Percentiles rank a stretch among this genome's conserved stretches.
Conservation (phyloP, 2,797 vertebrate species). For the Nothura maculosa region DNA sequence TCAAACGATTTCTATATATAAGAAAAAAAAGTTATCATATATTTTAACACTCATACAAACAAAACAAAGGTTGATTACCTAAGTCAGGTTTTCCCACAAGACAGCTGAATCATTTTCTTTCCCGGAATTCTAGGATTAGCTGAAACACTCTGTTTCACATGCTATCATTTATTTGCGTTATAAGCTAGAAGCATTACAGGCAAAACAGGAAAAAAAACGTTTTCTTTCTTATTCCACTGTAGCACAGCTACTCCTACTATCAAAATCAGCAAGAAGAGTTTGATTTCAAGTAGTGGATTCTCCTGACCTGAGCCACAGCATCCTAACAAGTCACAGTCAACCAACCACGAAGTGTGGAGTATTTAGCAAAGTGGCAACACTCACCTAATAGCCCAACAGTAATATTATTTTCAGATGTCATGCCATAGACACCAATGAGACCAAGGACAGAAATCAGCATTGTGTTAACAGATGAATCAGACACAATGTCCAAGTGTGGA, state of each 20-base stretch:
- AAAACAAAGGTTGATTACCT: neutral
- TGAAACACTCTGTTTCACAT: neutral
- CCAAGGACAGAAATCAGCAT: neutral
- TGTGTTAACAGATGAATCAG: neutral
- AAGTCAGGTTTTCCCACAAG: neutral
- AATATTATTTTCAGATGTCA: neutral
- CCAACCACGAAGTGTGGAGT: neutral
- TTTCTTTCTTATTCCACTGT: neutral
- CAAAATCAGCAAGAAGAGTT: neutral
- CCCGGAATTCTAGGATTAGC: neutral
- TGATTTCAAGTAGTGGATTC: neutral
- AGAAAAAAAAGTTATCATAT: too few relatives aligned
- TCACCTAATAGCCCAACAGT: neutral
- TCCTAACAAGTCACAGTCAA: neutral
- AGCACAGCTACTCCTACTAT: neutral
- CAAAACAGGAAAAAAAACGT: neutral
- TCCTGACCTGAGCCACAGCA: neutral
- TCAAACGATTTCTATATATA: neutral
- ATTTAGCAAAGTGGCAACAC: neutral
- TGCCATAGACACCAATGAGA: neutral
- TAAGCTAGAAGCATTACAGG: neutral
- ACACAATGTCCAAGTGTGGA: rapidly evolving
- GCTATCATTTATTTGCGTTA: neutral
- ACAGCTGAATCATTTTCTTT: neutral
- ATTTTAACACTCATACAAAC: neutral